Evolutionary conservation across 2,797 vertebrate species (phyloP).

Genomic region (Selene dorsalis): DNA sequence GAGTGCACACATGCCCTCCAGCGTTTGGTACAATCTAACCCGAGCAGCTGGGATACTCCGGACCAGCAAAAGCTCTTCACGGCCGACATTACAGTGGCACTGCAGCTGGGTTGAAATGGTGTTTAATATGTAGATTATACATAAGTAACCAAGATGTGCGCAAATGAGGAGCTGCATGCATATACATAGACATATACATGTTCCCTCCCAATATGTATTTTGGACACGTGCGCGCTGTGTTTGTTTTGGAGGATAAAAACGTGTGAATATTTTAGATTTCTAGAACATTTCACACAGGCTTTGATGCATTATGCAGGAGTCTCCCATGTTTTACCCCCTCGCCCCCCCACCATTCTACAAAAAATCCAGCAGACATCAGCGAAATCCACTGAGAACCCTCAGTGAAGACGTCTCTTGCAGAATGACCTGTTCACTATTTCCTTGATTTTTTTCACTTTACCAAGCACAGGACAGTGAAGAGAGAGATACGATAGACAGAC

Average conservation of each 20-base stretch:
- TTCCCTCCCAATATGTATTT: neutral
- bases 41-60: slow-evolving; percentile 22
- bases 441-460: neutral
- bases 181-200: neutral
- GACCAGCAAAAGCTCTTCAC: slow-evolving; percentile 5
- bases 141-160: neutral
- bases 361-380: slow-evolving; percentile 38
- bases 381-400: slow-evolving; percentile 21
- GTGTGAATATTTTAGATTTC: slow-evolving; percentile 33
- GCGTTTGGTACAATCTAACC: slow-evolving; percentile 7
- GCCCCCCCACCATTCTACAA: neutral
- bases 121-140: neutral
- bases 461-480: slow-evolving; percentile 4
- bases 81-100: neutral
- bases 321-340: slow-evolving; percentile 28
- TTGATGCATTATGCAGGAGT: slow-evolving; percentile 64
- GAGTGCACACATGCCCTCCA: slow-evolving; percentile 19
- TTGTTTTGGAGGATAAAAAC: slow-evolving; percentile 28
- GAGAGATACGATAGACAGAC: neutral
- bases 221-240: neutral
- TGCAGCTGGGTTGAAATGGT: slow-evolving; percentile 3
- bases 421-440: slow-evolving; percentile 21
- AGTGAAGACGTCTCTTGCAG: slow-evolving; percentile 31
- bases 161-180: neutral
- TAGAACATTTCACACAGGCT: slow-evolving; percentile 24